These are phyloP conservation scores for Noctua comes DNA, from an alignment of 2,888 invertebrate genomes.

Conservation along the genomic window DNA sequence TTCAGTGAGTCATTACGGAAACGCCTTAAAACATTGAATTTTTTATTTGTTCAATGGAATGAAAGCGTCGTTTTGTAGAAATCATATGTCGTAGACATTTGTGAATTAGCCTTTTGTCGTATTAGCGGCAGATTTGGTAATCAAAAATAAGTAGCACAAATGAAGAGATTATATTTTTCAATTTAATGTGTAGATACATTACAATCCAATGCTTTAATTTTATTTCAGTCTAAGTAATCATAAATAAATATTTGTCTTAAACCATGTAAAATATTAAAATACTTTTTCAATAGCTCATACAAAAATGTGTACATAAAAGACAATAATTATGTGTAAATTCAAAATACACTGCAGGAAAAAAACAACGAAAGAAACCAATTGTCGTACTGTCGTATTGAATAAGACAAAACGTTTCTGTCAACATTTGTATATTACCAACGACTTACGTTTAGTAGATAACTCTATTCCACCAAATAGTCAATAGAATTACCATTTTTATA, in stretches of 20 bases:
- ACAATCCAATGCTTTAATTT: constrained; percentile 36
- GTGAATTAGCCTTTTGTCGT: constrained; percentile 2
- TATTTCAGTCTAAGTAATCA: constrained; percentile 4
- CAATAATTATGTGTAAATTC: constrained; percentile 2
- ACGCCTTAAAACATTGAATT: constrained; percentile 3
- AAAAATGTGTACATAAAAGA: neutral
- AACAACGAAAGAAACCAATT: constrained; percentile 24
- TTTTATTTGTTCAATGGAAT: neutral
- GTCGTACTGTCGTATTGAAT: constrained; percentile 39
- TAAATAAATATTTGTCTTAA: neutral
- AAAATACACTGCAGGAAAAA: constrained; percentile 17
- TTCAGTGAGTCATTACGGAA: constrained; percentile 24
- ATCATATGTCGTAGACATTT: constrained; percentile 38
- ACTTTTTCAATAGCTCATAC: neutral
- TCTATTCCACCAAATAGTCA: constrained; percentile 69
- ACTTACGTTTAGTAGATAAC: constrained; percentile 57
- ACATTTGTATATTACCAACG: constrained; percentile 61
- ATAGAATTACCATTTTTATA: constrained; percentile 56
- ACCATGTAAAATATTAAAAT: neutral
- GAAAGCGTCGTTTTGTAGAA: constrained; percentile 15
- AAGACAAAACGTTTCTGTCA: constrained; percentile 28
- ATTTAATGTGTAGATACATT: constrained; percentile 32
- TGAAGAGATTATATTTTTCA: constrained; percentile 36
- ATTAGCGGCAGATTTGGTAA: neutral
- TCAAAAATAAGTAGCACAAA: constrained; percentile 34